These are phyloP conservation scores for Antechinus stuartii DNA, from an alignment of 2,113 vertebrate species.

Conservation along the genomic window DNA sequence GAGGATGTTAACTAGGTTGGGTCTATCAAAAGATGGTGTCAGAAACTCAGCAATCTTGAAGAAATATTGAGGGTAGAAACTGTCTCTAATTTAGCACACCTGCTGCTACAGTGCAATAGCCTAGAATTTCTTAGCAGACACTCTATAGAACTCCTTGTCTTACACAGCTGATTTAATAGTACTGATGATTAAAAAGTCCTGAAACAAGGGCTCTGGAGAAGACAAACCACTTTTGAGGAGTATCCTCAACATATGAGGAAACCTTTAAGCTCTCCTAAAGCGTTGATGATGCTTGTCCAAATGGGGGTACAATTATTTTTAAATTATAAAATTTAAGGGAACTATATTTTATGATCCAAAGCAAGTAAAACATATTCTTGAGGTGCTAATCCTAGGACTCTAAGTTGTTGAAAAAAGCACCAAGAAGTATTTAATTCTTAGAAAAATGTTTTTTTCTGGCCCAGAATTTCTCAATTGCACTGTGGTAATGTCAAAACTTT, in stretches of 20 bases:
- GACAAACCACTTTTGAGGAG: background rate
- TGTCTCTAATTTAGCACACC: accelerated
- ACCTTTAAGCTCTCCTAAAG: background rate
- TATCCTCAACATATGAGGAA: accelerated
- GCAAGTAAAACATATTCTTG: accelerated
- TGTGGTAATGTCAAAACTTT: accelerated
- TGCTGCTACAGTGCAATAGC: accelerated
- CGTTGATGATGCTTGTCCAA: background rate
- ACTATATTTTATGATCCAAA: accelerated
- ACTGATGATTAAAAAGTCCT: background rate
- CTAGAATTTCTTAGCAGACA: background rate
- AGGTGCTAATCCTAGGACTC: accelerated
- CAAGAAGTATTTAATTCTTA: background rate
- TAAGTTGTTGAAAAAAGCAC: accelerated
- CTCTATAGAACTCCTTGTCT: accelerated
- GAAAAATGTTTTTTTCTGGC: no score
- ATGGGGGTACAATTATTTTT: background rate
- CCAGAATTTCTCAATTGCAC: accelerated
- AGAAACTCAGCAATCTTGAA: no score
- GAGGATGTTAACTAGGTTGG: background rate
- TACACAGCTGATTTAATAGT: background rate
- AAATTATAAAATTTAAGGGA: background rate
- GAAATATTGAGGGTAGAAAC: accelerated
- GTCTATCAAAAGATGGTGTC: background rate
- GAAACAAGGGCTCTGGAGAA: background rate